Conservation (phyloP, 1,140 invertebrate genomes). For the Heliconius himera region DNA sequence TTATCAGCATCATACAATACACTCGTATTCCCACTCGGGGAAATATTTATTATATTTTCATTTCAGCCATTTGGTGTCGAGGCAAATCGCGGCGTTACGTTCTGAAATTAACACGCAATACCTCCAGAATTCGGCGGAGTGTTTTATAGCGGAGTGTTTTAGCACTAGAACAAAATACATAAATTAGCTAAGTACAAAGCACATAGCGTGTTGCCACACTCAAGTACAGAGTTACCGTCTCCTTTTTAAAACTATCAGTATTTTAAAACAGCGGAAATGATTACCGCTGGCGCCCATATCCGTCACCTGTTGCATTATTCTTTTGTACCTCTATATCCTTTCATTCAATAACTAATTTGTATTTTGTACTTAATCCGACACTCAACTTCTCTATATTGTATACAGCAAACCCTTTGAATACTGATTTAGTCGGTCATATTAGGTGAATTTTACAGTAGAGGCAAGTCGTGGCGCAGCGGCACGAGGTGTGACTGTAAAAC, state of each 20-base stretch:
- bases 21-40: too few relatives aligned
- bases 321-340: slow-evolving; percentile 19
- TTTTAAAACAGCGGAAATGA: slow-evolving; percentile 20
- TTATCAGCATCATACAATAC: too few relatives aligned
- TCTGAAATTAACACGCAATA: too few relatives aligned
- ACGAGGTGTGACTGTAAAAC: too few relatives aligned
- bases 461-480: too few relatives aligned
- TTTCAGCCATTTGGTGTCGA: too few relatives aligned
- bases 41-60: too few relatives aligned
- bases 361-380: slow-evolving; percentile 1
- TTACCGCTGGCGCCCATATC: slow-evolving; percentile 13
- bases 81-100: too few relatives aligned
- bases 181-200: not conserved
- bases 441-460: not conserved
- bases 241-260: not conserved
- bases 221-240: not conserved
- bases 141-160: too few relatives aligned
- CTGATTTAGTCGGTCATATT: not conserved
- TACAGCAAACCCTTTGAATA: not conserved
- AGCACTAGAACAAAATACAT: too few relatives aligned
- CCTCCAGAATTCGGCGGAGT: too few relatives aligned
- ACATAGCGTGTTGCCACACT: not conserved
- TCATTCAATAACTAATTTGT: slow-evolving; percentile 29
- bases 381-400: not conserved
- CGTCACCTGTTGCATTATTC: slow-evolving; percentile 18